Base-by-base conservation (phyloP, 2,797 vertebrate genomes). In the Crenichthys baileyi region DNA sequence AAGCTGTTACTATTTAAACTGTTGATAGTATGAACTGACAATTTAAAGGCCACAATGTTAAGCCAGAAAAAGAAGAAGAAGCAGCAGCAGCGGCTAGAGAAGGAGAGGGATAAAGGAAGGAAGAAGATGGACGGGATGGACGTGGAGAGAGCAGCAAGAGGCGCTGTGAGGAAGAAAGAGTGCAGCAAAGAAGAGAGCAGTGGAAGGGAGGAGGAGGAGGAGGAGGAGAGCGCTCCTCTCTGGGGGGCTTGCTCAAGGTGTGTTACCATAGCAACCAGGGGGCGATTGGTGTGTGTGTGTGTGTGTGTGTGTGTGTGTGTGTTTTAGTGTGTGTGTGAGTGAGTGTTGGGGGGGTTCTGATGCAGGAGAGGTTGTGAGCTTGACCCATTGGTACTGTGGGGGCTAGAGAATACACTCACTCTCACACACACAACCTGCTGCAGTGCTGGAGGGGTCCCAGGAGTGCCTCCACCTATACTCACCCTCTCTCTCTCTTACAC, bases 241-340 rank as follows among this genome's bases (percentile, higher is more conserved):
- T 96, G 91, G 80, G 96, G 96, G 96, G 96, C 93, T 96, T 88
- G 95, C 95, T 95, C 94, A 97, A 98, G 97, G 98, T 98, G 97
- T 97, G 98, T 98, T 98, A 95, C 97, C 93, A 98, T 97, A 95
- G 96, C 94, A 96, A 99, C 97, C 78, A 90, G 85, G 95, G 96
- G 96, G 67, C 13, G 41, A 70, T 70, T 70, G 67, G 67, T 16
- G 67, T 3, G 41, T n/a, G 65, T 67, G 63, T 67, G 63, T 67
- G 36, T 39, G 18, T 36, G 36, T 65, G 18, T 39, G 31, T 60
- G n/a, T 60, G 9, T 60, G 16, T 67, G 61, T 60, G n/a, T 60
- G 9, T 60, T 7, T 67, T 29, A 20, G 31, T 67, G 31, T 6
- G 20, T 94, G 77, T 79, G 96, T 93, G 96, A 88, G 87, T 96